Conservation (phyloP, 2,888 invertebrate species). For the Drosophila limbata region DNA sequence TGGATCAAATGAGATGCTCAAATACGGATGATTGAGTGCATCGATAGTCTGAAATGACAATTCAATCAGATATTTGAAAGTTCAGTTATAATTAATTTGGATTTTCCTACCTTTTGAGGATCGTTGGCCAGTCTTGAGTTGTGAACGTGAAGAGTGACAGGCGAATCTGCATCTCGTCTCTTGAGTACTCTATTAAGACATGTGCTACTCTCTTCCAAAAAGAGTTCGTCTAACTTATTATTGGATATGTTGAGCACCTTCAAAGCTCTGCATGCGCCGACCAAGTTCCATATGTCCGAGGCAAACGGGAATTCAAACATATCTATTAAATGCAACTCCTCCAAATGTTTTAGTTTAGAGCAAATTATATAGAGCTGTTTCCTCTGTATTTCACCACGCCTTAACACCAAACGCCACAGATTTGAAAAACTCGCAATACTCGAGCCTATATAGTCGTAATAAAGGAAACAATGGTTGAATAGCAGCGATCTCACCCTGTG, state of each 20-base stretch:
- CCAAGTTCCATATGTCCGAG: slow-evolving; percentile 2
- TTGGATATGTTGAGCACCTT: slow-evolving; percentile 6
- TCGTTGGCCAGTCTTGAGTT: neutral
- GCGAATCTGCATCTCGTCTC: neutral
- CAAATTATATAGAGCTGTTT: neutral
- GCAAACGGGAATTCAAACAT: neutral
- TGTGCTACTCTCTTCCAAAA: neutral
- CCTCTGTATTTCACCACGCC: neutral
- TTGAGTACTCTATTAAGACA: neutral
- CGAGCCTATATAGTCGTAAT: neutral
- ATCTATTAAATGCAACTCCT: slow-evolving; percentile 5
- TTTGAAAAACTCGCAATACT: slow-evolving; percentile 2
- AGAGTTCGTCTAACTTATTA: neutral
- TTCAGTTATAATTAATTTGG: neutral
- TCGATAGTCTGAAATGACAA: slow-evolving; percentile 3
- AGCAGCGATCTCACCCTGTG: neutral
- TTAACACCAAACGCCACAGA: slow-evolving; percentile 7
- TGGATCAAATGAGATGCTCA: slow-evolving; percentile 1
- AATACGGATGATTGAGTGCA: slow-evolving; percentile 4
- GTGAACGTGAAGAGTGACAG: neutral
- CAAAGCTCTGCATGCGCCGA: neutral
- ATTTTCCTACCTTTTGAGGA: slow-evolving; percentile 1
- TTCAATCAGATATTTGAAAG: neutral
- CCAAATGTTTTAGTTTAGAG: neutral
- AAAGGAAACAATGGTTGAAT: neutral